A percentile compares a stretch with the other conserved stretches of the same genome.
These are phyloP conservation scores for Silurus meridionalis DNA, from an alignment of 2,113 vertebrate genomes.

Conservation along the genomic window DNA sequence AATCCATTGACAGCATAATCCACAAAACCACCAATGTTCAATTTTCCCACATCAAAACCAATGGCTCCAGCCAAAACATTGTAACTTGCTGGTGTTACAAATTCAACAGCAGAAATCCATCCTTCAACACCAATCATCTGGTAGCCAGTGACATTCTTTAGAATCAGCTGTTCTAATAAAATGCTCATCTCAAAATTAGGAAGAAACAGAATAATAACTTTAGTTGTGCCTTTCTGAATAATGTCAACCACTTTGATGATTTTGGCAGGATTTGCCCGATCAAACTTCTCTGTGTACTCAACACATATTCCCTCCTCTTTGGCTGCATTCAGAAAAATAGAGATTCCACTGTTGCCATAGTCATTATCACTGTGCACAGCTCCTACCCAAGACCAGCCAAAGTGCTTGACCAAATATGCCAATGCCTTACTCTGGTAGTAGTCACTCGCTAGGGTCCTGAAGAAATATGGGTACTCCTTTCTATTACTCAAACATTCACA, in stretches of 20 bases:
- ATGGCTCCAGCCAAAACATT: conserved; percentile 66
- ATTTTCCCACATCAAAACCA: conserved; percentile 67
- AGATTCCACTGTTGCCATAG: conserved; percentile 74
- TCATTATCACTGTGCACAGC: conserved; percentile 71
- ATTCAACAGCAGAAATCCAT: conserved; percentile 71
- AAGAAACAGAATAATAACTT: conserved; percentile 71
- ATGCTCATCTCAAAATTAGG: conserved; percentile 68
- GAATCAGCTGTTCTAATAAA: conserved; percentile 66
- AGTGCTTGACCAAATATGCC: conserved; percentile 69
- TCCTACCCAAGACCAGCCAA: conserved; percentile 75
- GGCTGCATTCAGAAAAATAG: conserved; percentile 66
- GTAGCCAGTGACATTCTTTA: conserved; percentile 67
- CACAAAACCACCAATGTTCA: conserved; percentile 64
- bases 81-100: conserved; percentile 65
- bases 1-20: conserved; percentile 64
- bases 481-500: conserved; percentile 73
- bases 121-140: conserved; percentile 70
- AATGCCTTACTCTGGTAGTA: conserved; percentile 67
- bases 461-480: conserved; percentile 67
- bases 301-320: conserved; percentile 69
- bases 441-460: conserved; percentile 73
- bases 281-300: conserved; percentile 68
- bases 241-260: conserved; percentile 66
- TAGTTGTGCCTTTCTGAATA: conserved; percentile 65
- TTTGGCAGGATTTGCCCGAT: conserved; percentile 62